Base-by-base conservation (phyloP, 2,113 vertebrate species). In the Trichomycterus rosablanca region DNA sequence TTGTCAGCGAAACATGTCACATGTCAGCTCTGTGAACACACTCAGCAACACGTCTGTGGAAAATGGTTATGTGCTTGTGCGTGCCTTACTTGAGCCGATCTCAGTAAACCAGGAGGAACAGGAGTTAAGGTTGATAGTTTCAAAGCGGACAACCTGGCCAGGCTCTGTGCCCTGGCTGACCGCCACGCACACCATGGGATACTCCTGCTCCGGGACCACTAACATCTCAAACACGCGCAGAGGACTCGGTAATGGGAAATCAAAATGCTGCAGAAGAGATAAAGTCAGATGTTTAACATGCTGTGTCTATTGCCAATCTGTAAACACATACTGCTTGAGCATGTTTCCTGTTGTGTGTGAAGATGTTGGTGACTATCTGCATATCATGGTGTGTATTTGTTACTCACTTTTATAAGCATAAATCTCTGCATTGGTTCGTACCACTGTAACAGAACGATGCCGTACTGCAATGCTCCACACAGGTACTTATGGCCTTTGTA, bases 371-470 rank as follows among this genome's bases (percentile, higher is more conserved):
- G n/a, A n/a, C n/a, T n/a, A n/a, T n/a, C n/a, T n/a, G n/a, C n/a
- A n/a, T n/a, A n/a, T n/a, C 26, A 30, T 30, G 26, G 11, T 2
- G 3, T 23, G 2, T 63, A n/a, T 24, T 23, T 35, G 14, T 19
- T 57, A 65, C 80, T 70, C 74, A 99, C 96, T 93, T 96, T 97
- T 80, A 99, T 96, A 72, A 99, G 89, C 96, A 99, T 97, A 75
- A 99, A 99, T 78, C 92, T 97, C 84, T 99, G 93, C 94, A 99
- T 97, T 34, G 96, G 96, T 78, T 99, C 96, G 83, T 99, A 98
- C 96, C 96, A 99, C 88, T 99, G 96, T 55, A 99, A 84, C 15
- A 99, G 86, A 57, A 98, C 94, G 43, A 99, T 97, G 66, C 96
- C 94, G 66, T 92, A 94, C 86, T 94, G 93, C 77, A 98, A 73